Evolutionary conservation across 1,140 invertebrate genomes (phyloP).

Genomic region (Teleogryllus occipitalis): DNA sequence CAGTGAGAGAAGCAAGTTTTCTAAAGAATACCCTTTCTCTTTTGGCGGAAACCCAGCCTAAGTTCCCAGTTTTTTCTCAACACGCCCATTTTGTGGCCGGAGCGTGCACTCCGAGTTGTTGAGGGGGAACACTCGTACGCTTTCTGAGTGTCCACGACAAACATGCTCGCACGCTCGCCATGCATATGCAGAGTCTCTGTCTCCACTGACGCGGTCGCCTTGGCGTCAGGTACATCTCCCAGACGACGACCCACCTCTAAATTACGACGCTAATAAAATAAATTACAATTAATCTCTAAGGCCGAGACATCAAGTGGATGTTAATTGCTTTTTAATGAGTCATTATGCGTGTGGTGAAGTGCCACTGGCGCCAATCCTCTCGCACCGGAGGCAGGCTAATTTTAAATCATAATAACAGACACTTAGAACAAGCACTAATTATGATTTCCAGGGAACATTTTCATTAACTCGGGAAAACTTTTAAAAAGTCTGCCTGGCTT

Average conservation of each 20-base stretch:
- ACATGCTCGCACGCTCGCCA: neutral
- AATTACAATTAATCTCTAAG: neutral
- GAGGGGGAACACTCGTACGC: neutral
- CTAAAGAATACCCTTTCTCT: no score
- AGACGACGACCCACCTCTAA: neutral
- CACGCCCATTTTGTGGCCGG: no score
- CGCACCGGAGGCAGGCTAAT: neutral
- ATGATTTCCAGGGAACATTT: constrained; percentile 4
- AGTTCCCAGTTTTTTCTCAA: no score
- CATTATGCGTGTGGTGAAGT: neutral
- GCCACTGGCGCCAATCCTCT: neutral
- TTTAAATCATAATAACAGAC: constrained; percentile 6
- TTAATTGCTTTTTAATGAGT: constrained; percentile 6
- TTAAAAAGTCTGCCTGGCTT: neutral
- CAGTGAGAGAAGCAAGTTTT: no score
- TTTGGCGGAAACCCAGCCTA: no score
- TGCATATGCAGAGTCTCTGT: neutral
- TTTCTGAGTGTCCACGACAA: neutral
- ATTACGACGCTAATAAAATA: neutral
- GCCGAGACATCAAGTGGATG: neutral
- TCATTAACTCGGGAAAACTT: constrained; percentile 4
- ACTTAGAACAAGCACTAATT: constrained; percentile 5
- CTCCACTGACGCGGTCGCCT: neutral
- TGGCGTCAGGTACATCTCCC: neutral
- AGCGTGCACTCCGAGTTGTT: neutral